Evolutionary conservation across 2,888 invertebrate species (phyloP).

Genomic region (Drosophila demipolita): DNA sequence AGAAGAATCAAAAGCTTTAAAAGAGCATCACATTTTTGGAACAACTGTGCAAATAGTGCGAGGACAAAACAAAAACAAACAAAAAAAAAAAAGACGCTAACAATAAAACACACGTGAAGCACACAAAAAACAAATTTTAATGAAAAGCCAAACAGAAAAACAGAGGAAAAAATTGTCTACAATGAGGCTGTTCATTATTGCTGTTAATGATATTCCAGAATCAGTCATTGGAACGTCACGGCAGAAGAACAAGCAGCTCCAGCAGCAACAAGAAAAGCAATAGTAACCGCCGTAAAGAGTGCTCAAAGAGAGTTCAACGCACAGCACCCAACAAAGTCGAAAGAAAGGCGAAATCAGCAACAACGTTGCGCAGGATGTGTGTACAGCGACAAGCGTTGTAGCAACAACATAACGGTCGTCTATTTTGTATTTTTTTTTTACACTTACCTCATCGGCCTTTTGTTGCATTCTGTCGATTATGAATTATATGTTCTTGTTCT

Average conservation of each 20-base stretch:
- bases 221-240: constrained; percentile 77
- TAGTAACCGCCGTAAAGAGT: constrained; percentile 20
- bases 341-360: constrained; percentile 37
- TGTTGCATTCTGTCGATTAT: constrained; percentile 62
- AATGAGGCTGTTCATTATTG: constrained; percentile 54
- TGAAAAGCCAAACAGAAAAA: constrained; percentile 63
- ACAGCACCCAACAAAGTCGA: constrained; percentile 26
- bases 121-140: constrained; percentile 58
- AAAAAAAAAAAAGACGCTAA: constrained; percentile 23
- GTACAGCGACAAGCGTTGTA: constrained; percentile 36
- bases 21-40: constrained; percentile 15
- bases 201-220: constrained; percentile 58
- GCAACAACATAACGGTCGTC: constrained; percentile 14
- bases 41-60: constrained; percentile 67
- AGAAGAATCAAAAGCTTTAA: constrained; percentile 17
- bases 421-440: not conserved
- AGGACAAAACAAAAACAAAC: constrained; percentile 41
- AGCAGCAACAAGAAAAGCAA: constrained; percentile 14
- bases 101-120: constrained; percentile 32
- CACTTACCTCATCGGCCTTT: constrained; percentile 70
- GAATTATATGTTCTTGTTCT: constrained; percentile 5
- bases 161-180: constrained; percentile 22
- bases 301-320: constrained; percentile 40
- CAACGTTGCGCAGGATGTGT: constrained; percentile 42
- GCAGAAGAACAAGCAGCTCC: constrained; percentile 59